Evolutionary conservation across 2,113 vertebrate species (phyloP), one percentile per base, ranked within the genome.

Genomic region (Tachuris rubrigastra): DNA sequence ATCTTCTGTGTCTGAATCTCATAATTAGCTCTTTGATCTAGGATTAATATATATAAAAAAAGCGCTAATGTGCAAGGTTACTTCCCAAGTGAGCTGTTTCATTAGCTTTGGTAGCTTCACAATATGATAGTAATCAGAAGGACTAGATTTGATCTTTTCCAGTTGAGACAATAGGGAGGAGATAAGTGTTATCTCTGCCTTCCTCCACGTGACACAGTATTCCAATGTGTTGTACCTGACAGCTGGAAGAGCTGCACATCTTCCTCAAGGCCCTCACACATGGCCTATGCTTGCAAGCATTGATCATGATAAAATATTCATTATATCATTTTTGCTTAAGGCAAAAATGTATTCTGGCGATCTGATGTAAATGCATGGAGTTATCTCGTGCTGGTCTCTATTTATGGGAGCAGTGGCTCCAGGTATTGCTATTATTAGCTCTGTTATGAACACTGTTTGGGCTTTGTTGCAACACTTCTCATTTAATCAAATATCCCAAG

Each of bases 341-440:
- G 91, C 85, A 91, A 33, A 84, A 84, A 47, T 41, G 37, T 83
- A 72, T 90, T 65, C 84, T 59, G 81, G 71, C 58, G 81, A 88
- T 95, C 77, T 94, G 89, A 93, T 95, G 73, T 80, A 83, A 65
- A 68, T 35, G n/a, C 25, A 33, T 1, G 12, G 66, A 35, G 59
- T 91, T 89, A 92, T 89, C 86, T 91, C 80, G 30, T 52, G 55
- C 79, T 88, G 84, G 85, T 81, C 96, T 91, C 95, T 95, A 95
- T 96, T 94, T 93, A 62, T 75, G 85, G 89, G 89, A 97, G 92
- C 67, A 80, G 31, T 60, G 63, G 69, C 93, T 95, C 63, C 91
- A 85, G 87, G 82, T 89, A 63, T 47, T 93, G 84, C 95, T 97
- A 90, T 97, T 96, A 83, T 91, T 95, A 96, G 89, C 85, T 19